These are phyloP conservation scores for Parapristionchus giblindavisi DNA, from an alignment of 2,888 invertebrate species.

Conservation along the genomic window DNA sequence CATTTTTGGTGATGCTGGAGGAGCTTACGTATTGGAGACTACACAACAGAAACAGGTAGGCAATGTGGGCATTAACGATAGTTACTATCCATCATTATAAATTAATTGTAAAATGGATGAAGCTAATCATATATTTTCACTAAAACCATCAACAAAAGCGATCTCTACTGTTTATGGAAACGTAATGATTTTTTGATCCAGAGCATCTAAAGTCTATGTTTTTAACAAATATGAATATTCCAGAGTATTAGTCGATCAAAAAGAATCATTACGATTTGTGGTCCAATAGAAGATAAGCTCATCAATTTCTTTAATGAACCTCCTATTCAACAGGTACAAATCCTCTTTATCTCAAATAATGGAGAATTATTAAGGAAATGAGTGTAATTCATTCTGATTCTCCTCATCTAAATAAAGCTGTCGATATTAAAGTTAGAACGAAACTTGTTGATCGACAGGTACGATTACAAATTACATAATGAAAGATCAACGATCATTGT, in stretches of 20 bases:
- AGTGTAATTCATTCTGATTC: background rate
- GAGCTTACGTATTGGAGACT: conserved; percentile 44
- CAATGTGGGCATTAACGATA: too few species aligned
- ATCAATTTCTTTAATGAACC: background rate
- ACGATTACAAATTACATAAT: background rate
- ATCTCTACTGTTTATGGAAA: too few species aligned
- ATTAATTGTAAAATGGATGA: too few species aligned
- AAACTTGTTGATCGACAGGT: conserved; percentile 3
- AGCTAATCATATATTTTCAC: too few species aligned
- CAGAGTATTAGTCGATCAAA: background rate
- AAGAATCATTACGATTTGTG: background rate
- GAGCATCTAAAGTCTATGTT: too few species aligned
- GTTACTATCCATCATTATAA: too few species aligned
- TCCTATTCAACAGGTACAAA: background rate
- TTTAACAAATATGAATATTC: background rate
- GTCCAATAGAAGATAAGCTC: conserved; percentile 26
- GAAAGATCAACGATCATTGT: background rate
- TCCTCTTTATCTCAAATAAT: background rate
- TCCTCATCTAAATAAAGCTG: background rate
- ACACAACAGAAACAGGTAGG: background rate
- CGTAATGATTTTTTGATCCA: too few species aligned
- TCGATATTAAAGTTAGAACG: conserved; percentile 7
- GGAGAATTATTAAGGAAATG: background rate
- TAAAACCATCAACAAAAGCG: too few species aligned
- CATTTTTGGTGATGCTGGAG: conserved; percentile 40